Base-by-base conservation (phyloP, 2,797 vertebrate genomes). In the Sphenopsis melanotis region DNA sequence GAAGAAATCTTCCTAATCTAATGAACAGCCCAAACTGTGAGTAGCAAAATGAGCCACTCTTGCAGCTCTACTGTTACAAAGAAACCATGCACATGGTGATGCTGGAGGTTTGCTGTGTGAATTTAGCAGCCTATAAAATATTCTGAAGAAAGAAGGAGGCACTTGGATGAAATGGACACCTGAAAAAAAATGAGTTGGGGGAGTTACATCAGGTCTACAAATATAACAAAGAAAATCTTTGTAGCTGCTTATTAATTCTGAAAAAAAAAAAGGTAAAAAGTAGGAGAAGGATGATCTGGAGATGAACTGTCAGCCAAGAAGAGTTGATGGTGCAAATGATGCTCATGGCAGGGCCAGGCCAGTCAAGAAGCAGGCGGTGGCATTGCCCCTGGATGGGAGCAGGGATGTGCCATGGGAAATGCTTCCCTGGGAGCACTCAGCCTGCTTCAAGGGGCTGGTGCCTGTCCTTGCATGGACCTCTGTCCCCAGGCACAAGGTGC, bases 381-480 rank as follows among this genome's bases (percentile, higher is more conserved):
- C 41, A 4, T 14, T 53, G 66, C 4, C 46, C 16, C 12, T 36
- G 56, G 34, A 0, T 12, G 44, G 56, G 63, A 84, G 86, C 72
- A 41, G 64, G 78, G 59, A 30, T n/a, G 66, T 30, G 87, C n/a
- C 29, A 1, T 19, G 69, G 72, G 22, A 76, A 63, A 75, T 12
- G 46, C 6, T 77, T 11, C 39, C 11, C 2, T 0, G 34, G 70
- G 29, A 37, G 21, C 0, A 1, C 23, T 37, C 52, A 6, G 72
- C 19, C 24, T 71, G 66, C 3, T n/a, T 30, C 61, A 23, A n/a
- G 88, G 63, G 75, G 52, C 59, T 83, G 65, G 3, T 56, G 46
- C 19, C 30, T 2, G 0, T 47, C 15, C 60, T 50, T 2, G 1
- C 10, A 0, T 1, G 14, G 22, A 18, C 4, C 41, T 32, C 29